Evolutionary conservation across 1,140 invertebrate species (phyloP).

Genomic region (Schlechtendalia chinensis): DNA sequence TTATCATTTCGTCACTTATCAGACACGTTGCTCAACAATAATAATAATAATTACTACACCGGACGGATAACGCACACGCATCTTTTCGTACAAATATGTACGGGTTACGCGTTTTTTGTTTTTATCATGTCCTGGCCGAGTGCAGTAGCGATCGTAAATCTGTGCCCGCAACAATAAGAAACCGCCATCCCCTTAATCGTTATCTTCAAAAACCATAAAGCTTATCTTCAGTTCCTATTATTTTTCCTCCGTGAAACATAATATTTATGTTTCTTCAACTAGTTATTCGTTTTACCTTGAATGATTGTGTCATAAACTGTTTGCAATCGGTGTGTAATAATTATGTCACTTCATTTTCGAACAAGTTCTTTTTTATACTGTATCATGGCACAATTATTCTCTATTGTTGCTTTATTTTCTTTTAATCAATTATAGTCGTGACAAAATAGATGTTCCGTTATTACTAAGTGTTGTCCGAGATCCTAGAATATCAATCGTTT

Average conservation of each 20-base stretch:
- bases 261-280: too few species aligned
- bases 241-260: too few species aligned
- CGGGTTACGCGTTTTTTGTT: background rate
- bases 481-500: too few species aligned
- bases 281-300: slow-evolving; percentile 21
- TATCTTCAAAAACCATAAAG: background rate
- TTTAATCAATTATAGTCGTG: too few species aligned
- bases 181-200: background rate
- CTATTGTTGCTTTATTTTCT: background rate
- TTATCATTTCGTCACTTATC: too few species aligned
- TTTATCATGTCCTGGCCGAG: background rate
- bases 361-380: background rate
- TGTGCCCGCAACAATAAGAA: background rate
- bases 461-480: too few species aligned
- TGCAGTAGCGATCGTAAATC: background rate
- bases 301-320: slow-evolving; percentile 9
- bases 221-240: background rate
- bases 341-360: background rate
- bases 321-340: background rate
- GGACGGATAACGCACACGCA: too few species aligned
- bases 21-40: background rate
- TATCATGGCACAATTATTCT: background rate
- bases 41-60: background rate
- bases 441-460: too few species aligned
- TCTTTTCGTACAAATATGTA: background rate